Evolutionary conservation across 1,140 invertebrate genomes (phyloP), one percentile per base, ranked within the genome.

Genomic region (Temnothorax curvispinosus): DNA sequence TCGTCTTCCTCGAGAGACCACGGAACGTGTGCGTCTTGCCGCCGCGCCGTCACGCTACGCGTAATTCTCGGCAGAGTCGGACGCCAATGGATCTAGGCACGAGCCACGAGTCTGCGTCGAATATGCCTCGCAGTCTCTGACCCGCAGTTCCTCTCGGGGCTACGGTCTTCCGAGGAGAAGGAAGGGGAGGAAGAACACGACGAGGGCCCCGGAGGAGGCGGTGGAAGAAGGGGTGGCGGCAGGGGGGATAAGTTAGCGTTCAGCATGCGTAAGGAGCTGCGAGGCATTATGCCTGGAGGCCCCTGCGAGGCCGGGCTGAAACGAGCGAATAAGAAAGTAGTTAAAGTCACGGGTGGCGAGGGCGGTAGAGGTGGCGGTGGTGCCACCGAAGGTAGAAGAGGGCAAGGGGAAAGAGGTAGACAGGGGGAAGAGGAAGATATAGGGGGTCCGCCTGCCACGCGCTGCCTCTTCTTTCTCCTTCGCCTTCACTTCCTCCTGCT

Each of bases 71-170:
- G 1, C 56, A 7, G 75, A 91, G 90, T 87, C 64, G 71, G 93
- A 92, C 92, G 93, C 91, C 91, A 91, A 92, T 93, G 93, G 88
- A 93, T 94, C 93, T 94, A 94, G 94, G 94, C 94, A 95, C 94
- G 94, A 94, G 94, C 94, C 94, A 94, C 90, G 91, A 91, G 90
- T 92, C 91, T 91, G 92, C 93, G 90, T 92, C 90, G 92, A 94
- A 94, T 94, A 92, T 93, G 94, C 92, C 92, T 88, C 88, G 90
- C 89, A 94, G 93, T 94, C 94, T 94, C 93, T 94, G 94, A 94
- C 94, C 94, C 94, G 94, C 92, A 95, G 93, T 94, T 95, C 94
- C 94, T 94, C 91, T 77, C 56, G 86, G 85, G 89, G 92, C 80
- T 90, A 91, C 75, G 90, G 91, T 93, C 89, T 93, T 91, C 88